Evolutionary conservation across 2,888 invertebrate genomes (phyloP).

Genomic region (Rapana venosa): DNA sequence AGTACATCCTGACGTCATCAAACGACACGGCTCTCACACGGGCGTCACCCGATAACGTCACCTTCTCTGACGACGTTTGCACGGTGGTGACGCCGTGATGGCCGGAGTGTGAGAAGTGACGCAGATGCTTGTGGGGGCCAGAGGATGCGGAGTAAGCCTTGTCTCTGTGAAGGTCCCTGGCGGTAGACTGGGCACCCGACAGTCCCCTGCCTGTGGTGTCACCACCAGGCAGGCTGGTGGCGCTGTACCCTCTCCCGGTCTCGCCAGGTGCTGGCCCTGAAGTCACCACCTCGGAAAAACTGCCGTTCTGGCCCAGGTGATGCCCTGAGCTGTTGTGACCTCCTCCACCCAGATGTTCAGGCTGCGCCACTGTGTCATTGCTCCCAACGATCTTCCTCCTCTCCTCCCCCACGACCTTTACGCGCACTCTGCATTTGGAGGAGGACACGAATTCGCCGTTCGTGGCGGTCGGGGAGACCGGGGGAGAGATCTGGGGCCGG

Average conservation of each 20-base stretch:
- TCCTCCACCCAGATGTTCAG: no score
- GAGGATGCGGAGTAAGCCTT: no score
- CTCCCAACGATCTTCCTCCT: background rate
- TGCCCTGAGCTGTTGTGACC: background rate
- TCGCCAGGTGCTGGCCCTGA: background rate
- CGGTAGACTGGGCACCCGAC: no score
- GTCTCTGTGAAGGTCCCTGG: no score
- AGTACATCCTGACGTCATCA: background rate
- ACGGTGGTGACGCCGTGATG: background rate
- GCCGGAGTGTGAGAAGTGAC: background rate
- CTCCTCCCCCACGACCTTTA: background rate
- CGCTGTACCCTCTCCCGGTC: no score
- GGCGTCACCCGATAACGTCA: background rate
- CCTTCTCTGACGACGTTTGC: background rate
- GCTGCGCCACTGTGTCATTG: background rate
- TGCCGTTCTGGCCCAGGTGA: background rate
- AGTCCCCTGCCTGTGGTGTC: no score
- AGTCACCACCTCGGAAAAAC: background rate
- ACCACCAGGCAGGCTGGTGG: no score
- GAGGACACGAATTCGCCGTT: slow-evolving; percentile 27
- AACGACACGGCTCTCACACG: background rate
- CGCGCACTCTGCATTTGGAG: background rate
- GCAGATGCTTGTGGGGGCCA: background rate
- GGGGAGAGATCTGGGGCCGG: slow-evolving; percentile 49
- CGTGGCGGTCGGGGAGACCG: slow-evolving; percentile 42